Base-by-base conservation (phyloP, 2,888 invertebrate genomes). In the Scelioninae gen. 1 region DNA sequence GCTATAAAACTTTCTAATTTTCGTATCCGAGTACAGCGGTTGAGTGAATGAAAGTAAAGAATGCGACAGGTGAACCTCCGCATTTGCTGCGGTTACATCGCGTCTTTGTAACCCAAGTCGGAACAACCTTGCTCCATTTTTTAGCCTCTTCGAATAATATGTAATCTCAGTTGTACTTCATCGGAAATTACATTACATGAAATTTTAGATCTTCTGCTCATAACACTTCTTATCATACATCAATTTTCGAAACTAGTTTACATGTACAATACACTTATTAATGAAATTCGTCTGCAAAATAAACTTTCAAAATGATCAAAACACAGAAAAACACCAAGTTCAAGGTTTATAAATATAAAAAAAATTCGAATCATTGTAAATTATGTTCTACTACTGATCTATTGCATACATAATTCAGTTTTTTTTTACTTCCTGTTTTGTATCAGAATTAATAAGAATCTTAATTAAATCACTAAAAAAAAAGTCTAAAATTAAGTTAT, bases 91-190 rank as follows among this genome's bases (percentile, higher is more conserved):
- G 75, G 76, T 71, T 75, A 62, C 56, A 74, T 76, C 60, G 75
- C 5, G 15, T 31, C 58, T 76, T 58, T 76, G 76, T 81, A 76
- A 76, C 58, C 34, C 65, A 76, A 76, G 76, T 71, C 68, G 66
- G 71, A 76, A 71, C 71, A 65, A 81, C 81, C 81, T 81, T 81
- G 81, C 63, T 81, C 81, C 71, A 75, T 60, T 79, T 81, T 72
- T 75, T 63, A 65, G 15, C 47, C 53, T 71, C 76, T 51, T 66
- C 60, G 69, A 56, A 75, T 69, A 80, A 63, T 65, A 62, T 63
- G 51, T 71, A 69, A 75, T 75, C 65, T 63, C 63, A 63, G 63
- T 45, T 49, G 31, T 23, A 58, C 6, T 56, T 11, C 43, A 49
- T 45, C 11, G 32, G 8, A 13, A 32, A 56, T 49, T 31, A 13